phyloP scores from a whole-genome alignment of 2,888 invertebrate genomes.

The Endomychus coccineus region DNA sequence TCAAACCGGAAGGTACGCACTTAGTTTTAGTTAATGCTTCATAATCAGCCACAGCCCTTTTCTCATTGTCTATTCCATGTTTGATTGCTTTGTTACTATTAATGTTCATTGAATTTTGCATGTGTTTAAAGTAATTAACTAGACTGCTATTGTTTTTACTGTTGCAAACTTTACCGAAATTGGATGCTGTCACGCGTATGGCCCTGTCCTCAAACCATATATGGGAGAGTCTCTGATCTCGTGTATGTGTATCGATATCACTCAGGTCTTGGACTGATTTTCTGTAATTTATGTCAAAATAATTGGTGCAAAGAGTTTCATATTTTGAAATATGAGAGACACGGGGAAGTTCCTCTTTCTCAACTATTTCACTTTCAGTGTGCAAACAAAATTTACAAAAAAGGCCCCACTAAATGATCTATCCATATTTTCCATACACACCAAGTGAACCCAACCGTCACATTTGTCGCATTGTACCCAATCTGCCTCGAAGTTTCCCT shows the following conservation, averaged over 20 bases:
- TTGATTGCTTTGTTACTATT: no score
- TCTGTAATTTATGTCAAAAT: neutral
- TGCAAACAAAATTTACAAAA: neutral
- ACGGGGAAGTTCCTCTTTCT: no score
- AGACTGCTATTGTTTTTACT: no score
- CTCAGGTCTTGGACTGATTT: neutral
- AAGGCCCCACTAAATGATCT: neutral
- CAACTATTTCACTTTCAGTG: neutral
- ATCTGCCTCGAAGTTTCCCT: neutral
- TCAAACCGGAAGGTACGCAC: no score
- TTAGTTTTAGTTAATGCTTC: no score
- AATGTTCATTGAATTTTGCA: no score
- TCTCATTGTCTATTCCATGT: no score
- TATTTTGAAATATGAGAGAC: no score
- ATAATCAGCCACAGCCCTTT: no score
- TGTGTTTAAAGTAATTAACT: no score
- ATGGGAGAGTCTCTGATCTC: conserved; percentile 1
- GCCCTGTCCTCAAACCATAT: conserved; percentile 1
- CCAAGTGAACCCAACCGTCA: neutral
- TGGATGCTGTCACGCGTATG: neutral
- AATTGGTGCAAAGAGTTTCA: no score
- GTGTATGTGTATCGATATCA: neutral
- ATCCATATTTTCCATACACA: neutral
- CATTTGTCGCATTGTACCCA: conserved; percentile 1
- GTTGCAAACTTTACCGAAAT: no score